Evolutionary conservation across 2,888 invertebrate genomes (phyloP).

Genomic region (Tinea semifulvella): DNA sequence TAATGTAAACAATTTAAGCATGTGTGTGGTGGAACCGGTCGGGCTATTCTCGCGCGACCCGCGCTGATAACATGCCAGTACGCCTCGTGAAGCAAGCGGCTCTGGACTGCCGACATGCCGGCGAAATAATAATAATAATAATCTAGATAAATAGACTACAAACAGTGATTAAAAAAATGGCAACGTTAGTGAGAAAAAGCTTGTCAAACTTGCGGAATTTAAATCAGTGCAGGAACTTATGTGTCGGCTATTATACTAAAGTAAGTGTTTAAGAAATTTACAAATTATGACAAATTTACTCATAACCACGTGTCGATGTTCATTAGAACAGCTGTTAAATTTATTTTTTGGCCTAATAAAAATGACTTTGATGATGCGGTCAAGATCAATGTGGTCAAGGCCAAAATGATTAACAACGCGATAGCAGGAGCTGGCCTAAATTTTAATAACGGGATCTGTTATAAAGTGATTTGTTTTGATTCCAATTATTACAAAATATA

Average conservation of each 20-base stretch:
- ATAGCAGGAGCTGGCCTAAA: background rate
- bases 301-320: conserved; percentile 1
- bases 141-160: background rate
- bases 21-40: background rate
- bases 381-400: conserved; percentile 8
- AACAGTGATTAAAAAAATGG: conserved; percentile 29
- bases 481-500: no score
- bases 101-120: conserved; percentile 5
- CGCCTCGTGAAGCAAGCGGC: conserved; percentile 6
- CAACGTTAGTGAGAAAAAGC: conserved; percentile 42
- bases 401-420: conserved; percentile 5
- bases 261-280: conserved; percentile 34
- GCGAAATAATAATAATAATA: background rate
- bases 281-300: conserved; percentile 15
- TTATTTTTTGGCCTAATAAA: background rate
- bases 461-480: background rate
- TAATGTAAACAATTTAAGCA: background rate
- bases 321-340: background rate
- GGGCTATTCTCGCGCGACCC: background rate
- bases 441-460: background rate
- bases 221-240: conserved; percentile 33
- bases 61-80: conserved; percentile 9
- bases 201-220: conserved; percentile 36
- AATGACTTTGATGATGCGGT: conserved; percentile 1
- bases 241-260: conserved; percentile 28